phyloP scores from a whole-genome alignment of 2,113 vertebrate species.

The Pollimyrus isidori region DNA sequence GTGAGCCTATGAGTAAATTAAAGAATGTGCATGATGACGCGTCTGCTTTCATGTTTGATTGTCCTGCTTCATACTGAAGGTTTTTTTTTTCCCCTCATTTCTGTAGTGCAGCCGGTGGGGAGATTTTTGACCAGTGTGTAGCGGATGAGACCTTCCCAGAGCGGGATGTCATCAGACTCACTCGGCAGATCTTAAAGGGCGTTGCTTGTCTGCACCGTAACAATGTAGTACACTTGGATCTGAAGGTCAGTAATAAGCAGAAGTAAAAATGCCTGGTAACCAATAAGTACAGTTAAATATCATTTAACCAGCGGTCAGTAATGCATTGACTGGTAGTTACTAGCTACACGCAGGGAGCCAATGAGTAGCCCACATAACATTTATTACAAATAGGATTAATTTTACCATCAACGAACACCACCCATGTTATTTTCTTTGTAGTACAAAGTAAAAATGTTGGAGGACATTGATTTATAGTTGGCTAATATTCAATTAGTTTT shows the following conservation, averaged over 20 bases:
- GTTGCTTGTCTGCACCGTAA: conserved; percentile 80
- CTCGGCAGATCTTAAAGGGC: conserved; percentile 80
- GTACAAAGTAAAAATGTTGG: not conserved
- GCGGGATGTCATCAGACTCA: conserved; percentile 80
- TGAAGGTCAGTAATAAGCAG: conserved; percentile 67
- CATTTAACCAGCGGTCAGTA: not conserved
- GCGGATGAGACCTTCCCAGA: conserved; percentile 91
- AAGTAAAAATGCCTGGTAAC: not conserved
- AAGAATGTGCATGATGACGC: not conserved
- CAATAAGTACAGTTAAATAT: not conserved
- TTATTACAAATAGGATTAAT: not conserved
- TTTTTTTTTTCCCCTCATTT: conserved; percentile 19
- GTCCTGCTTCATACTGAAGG: not conserved
- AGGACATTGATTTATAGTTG: not conserved
- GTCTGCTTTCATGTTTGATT: not conserved
- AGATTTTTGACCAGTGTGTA: conserved; percentile 90
- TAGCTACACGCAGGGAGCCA: not conserved
- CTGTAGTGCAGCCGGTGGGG: conserved; percentile 84
- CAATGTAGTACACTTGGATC: conserved; percentile 84
- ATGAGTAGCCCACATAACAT: not conserved
- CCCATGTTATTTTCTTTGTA: not conserved
- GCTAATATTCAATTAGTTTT: not conserved
- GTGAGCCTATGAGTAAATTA: not conserved
- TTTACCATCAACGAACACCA: not conserved
- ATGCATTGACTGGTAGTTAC: not conserved